A percentile compares a stretch with the other conserved stretches of the same genome.
Evolutionary conservation across 2,797 vertebrate genomes (phyloP).

Genomic region (Poecilia picta): DNA sequence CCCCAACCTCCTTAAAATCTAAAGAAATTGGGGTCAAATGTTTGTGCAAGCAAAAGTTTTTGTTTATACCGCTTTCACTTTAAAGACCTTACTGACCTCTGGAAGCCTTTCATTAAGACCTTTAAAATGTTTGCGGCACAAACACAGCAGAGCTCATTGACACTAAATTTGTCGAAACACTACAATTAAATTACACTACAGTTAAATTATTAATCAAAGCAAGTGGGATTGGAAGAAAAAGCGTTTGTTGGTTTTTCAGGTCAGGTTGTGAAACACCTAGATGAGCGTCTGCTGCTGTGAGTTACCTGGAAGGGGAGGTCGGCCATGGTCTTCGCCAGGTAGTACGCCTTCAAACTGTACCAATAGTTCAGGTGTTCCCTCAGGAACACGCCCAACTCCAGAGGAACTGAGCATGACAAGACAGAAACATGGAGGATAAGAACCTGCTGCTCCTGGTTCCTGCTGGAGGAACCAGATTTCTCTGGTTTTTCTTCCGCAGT

Average conservation of each 20-base stretch:
- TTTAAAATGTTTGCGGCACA: too few species aligned
- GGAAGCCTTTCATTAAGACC: too few species aligned
- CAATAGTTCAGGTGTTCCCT: slow-evolving; percentile 97
- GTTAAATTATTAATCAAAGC: too few species aligned
- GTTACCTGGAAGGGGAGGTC: slow-evolving; percentile 93
- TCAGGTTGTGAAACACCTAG: neutral
- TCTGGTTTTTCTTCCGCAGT: neutral
- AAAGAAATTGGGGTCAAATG: too few species aligned
- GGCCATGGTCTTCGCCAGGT: slow-evolving; percentile 95
- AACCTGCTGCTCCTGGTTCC: neutral
- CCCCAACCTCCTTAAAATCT: too few species aligned
- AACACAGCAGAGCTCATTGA: too few species aligned
- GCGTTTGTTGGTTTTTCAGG: neutral
- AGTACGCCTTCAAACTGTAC: slow-evolving; percentile 97
- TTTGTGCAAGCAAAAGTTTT: too few species aligned
- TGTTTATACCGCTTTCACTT: too few species aligned
- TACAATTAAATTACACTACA: too few species aligned
- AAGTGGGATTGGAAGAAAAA: too few species aligned
- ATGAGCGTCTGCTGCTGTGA: neutral
- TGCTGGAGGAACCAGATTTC: neutral
- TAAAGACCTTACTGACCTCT: too few species aligned
- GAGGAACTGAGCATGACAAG: slow-evolving; percentile 82
- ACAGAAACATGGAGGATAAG: neutral
- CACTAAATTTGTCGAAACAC: too few species aligned
- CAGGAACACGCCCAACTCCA: slow-evolving; percentile 94